phyloP scores from a whole-genome alignment of 2,888 invertebrate species.

The Plemyria rubiginata region DNA sequence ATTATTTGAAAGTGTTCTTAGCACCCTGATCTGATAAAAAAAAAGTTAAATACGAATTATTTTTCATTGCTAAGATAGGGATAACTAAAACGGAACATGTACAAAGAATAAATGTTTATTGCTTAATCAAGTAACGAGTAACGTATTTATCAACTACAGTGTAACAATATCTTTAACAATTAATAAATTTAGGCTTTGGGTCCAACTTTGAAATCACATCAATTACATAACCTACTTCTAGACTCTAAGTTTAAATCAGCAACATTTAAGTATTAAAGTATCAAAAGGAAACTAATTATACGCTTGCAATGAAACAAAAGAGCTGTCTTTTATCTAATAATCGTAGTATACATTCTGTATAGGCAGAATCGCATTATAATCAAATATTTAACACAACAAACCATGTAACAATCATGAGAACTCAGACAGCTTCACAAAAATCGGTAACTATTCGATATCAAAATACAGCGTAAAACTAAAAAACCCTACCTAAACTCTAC shows the following conservation, averaged over 20 bases:
- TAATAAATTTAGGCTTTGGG: slow-evolving; percentile 17
- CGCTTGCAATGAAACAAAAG: slow-evolving; percentile 1
- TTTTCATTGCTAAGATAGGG: not conserved
- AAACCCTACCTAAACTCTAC: slow-evolving; percentile 1
- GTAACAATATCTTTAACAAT: slow-evolving; percentile 12
- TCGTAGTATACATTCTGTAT: slow-evolving; percentile 2
- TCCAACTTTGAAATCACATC: slow-evolving; percentile 18
- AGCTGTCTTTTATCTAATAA: slow-evolving; percentile 9
- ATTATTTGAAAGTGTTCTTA: too few species aligned
- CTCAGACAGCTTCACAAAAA: slow-evolving; percentile 7
- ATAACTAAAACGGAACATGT: slow-evolving; percentile 18
- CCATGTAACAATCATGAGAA: slow-evolving; percentile 1
- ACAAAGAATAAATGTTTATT: slow-evolving; percentile 21
- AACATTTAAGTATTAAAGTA: not conserved
- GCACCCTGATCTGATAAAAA: too few species aligned
- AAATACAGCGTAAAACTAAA: slow-evolving; percentile 1
- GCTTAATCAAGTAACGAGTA: slow-evolving; percentile 14
- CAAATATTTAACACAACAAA: slow-evolving; percentile 3
- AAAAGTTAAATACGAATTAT: too few species aligned
- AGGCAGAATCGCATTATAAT: not conserved
- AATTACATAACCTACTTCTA: slow-evolving; percentile 3
- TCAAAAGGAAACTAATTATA: slow-evolving; percentile 3
- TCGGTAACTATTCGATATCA: slow-evolving; percentile 11
- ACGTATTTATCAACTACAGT: slow-evolving; percentile 3
- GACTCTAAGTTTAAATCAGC: slow-evolving; percentile 12